phyloP scores from a whole-genome alignment of 2,888 invertebrate species.

The Cacoxenus indagator region DNA sequence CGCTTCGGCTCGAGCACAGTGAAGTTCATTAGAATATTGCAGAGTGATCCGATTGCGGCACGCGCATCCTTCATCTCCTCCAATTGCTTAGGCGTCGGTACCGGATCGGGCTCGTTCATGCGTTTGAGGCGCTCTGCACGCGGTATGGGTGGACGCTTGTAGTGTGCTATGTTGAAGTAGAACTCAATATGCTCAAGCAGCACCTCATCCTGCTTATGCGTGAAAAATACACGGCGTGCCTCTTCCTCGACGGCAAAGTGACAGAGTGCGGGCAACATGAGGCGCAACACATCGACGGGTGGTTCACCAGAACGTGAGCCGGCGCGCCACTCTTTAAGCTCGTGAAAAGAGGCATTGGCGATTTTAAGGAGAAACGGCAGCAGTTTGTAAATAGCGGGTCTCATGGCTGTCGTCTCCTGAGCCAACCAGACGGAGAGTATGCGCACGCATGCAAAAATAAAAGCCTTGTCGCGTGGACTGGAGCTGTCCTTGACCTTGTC shows the following conservation, averaged over 20 bases:
- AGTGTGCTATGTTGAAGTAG: conserved; percentile 90
- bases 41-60: conserved; percentile 87
- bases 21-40: conserved; percentile 93
- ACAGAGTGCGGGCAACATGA: conserved; percentile 90
- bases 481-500: conserved; percentile 81
- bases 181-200: conserved; percentile 84
- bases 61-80: conserved; percentile 89
- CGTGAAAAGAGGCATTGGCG: conserved; percentile 86
- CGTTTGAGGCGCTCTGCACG: conserved; percentile 84
- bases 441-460: conserved; percentile 87
- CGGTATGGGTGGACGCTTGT: conserved; percentile 85
- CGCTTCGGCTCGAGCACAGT: conserved; percentile 88
- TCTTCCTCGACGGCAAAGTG: conserved; percentile 93
- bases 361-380: conserved; percentile 85
- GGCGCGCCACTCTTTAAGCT: conserved; percentile 77
- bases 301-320: conserved; percentile 75
- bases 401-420: conserved; percentile 90
- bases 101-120: conserved; percentile 82
- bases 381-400: conserved; percentile 84
- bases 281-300: conserved; percentile 80
- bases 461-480: conserved; percentile 80
- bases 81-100: conserved; percentile 79
- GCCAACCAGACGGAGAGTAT: conserved; percentile 91
- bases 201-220: conserved; percentile 84
- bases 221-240: conserved; percentile 83